Evolutionary conservation across 2,888 invertebrate genomes (phyloP).

Genomic region (Pristionchus arcanus): DNA sequence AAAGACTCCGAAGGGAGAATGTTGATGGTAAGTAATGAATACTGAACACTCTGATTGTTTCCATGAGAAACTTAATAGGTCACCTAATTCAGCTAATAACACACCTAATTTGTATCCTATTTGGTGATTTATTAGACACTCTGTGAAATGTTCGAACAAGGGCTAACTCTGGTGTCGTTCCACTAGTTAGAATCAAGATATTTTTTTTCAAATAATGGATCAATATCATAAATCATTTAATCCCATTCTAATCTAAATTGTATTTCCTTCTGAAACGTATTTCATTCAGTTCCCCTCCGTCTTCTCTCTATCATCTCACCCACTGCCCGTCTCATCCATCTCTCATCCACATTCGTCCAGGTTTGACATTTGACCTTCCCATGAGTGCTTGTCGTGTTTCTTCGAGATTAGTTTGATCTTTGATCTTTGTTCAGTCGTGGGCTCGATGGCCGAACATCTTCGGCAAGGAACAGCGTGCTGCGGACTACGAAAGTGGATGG

Average conservation of each 20-base stretch:
- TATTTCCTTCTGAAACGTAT: background rate
- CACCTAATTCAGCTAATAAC: too few relatives aligned
- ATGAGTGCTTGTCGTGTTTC: background rate
- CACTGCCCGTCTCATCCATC: constrained; percentile 47
- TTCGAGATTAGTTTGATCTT: background rate
- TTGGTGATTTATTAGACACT: too few relatives aligned
- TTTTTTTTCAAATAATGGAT: too few relatives aligned
- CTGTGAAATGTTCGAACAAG: too few relatives aligned
- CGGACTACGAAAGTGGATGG: constrained; percentile 58
- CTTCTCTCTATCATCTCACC: constrained; percentile 24
- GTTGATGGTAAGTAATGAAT: constrained; percentile 64
- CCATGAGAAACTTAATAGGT: too few relatives aligned
- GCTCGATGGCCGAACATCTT: constrained; percentile 51
- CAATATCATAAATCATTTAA: background rate
- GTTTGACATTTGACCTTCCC: constrained; percentile 4
- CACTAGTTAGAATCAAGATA: too few relatives aligned
- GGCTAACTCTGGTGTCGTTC: too few relatives aligned
- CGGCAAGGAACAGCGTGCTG: constrained; percentile 32
- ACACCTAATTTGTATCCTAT: too few relatives aligned
- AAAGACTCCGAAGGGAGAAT: constrained; percentile 65
- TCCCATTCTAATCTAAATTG: background rate
- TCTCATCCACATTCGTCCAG: constrained; percentile 53
- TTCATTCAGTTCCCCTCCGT: constrained; percentile 31
- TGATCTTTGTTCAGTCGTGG: constrained; percentile 42
- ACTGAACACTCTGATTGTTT: background rate